Percentiles rank a stretch among this genome's conserved stretches.
Evolutionary conservation across 2,113 vertebrate species (phyloP).

Genomic region (Platichthys stellatus): DNA sequence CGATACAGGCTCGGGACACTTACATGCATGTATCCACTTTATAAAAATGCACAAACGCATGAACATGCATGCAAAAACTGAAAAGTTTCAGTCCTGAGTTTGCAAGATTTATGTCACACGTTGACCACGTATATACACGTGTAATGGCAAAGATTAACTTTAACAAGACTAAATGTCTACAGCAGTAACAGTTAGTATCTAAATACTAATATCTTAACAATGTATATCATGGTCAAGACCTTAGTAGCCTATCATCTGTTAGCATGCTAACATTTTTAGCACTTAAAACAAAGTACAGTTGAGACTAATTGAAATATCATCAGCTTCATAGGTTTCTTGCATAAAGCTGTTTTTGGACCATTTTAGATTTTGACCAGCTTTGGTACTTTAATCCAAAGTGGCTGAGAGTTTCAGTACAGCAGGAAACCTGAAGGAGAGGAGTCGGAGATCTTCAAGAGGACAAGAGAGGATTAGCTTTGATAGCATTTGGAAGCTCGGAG

Average conservation of each 20-base stretch:
- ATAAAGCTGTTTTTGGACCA: not conserved
- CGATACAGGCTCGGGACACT: conserved; percentile 22
- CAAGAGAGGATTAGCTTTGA: not conserved
- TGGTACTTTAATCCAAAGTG: not conserved
- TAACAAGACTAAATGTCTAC: too few species aligned
- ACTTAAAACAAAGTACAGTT: not conserved
- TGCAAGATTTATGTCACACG: conserved; percentile 30
- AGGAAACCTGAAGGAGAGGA: not conserved
- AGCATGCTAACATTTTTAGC: not conserved
- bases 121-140: not conserved
- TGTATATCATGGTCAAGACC: too few species aligned
- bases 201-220: not conserved
- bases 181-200: not conserved
- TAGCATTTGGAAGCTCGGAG: not conserved
- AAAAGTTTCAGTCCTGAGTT: conserved; percentile 12
- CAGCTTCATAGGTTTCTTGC: not conserved
- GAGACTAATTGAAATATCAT: not conserved
- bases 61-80: not conserved
- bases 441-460: not conserved
- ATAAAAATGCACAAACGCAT: conserved; percentile 23
- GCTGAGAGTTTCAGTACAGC: not conserved
- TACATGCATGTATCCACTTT: conserved; percentile 23
- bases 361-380: not conserved
- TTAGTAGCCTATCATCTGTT: too few species aligned
- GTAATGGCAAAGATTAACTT: conserved; percentile 3